Conservation (phyloP, 2,113 vertebrate genomes). For the Triplophysa siluroides region DNA sequence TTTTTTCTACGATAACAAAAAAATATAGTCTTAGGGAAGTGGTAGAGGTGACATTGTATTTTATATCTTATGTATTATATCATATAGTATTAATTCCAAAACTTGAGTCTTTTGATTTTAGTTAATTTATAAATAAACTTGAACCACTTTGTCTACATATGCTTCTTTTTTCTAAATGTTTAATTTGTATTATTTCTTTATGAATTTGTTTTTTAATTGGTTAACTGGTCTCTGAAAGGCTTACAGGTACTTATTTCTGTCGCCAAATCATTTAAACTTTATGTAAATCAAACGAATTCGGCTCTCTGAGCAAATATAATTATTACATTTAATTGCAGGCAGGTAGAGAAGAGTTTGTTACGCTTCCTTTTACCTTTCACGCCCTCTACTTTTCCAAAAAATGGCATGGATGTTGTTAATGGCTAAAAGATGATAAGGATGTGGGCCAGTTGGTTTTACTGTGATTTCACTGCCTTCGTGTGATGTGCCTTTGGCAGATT, state of each 20-base stretch:
- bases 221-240: neutral
- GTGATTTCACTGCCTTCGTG: constrained; percentile 30
- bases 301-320: constrained; percentile 39
- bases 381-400: constrained; percentile 3
- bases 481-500: constrained; percentile 35
- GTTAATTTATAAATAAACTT: neutral
- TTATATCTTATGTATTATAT: neutral
- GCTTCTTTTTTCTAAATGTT: constrained; percentile 10
- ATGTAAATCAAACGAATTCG: constrained; percentile 7
- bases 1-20: constrained; percentile 39
- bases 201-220: neutral
- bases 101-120: neutral
- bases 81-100: constrained; percentile 23
- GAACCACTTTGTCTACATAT: neutral
- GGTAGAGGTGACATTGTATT: constrained; percentile 24
- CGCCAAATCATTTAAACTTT: constrained; percentile 18
- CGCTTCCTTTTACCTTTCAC: constrained; percentile 28
- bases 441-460: constrained; percentile 11
- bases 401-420: constrained; percentile 18
- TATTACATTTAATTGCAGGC: constrained; percentile 27
- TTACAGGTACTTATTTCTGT: constrained; percentile 27
- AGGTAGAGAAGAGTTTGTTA: constrained; percentile 24
- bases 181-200: neutral
- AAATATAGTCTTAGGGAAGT: constrained; percentile 25
- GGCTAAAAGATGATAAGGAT: constrained; percentile 5